Base-by-base conservation (phyloP, 1,140 invertebrate species). In the Drosophila nigrodunni region DNA sequence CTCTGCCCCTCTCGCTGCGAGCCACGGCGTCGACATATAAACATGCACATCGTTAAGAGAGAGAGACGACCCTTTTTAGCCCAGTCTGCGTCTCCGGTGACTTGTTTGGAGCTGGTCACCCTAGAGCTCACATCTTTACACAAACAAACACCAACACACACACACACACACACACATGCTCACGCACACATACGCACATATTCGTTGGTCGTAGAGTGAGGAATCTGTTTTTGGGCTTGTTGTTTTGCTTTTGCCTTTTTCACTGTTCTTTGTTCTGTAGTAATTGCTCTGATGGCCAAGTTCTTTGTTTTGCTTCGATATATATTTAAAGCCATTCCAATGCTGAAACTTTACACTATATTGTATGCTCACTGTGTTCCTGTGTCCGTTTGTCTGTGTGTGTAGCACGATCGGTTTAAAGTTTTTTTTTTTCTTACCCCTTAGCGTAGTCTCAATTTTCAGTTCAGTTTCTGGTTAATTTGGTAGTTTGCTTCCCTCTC, bases 11-110 rank as follows among this genome's bases (percentile, higher is more conserved):
- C 47, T 37, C 21, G 44, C 18, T 41, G 44, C n/a, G 54, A 10
- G 15, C 37, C 64, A 43, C 25, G 46, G 64, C 39, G 69, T 65
- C 46, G 47, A 68, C 65, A 72, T 73, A 85, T 85, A 80, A 85
- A 85, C 81, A 83, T 85, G 77, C 81, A 85, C 81, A 85, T 85
- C 77, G 81, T 83, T 83, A 83, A 83, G 80, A 81, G 73, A 68
- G 64, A 46, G 73, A 65, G 64, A 46, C 61, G 78, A 82, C 71
- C 66, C 71, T 78, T 72, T 72, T 78, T 59, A 59, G 68, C 62
- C 61, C 61, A 58, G 62, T 43, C 78, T 54, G 13, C 43, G 10
- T 37, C 44, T 69, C 47, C 49, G 35, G 46, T 61, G 81, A 85
- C 77, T 85, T 68, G 81, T 78, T 80, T 78, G 55, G 78, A 83